Base-by-base conservation (phyloP, 2,888 invertebrate genomes). In the Hemicrepidius hirtus region DNA sequence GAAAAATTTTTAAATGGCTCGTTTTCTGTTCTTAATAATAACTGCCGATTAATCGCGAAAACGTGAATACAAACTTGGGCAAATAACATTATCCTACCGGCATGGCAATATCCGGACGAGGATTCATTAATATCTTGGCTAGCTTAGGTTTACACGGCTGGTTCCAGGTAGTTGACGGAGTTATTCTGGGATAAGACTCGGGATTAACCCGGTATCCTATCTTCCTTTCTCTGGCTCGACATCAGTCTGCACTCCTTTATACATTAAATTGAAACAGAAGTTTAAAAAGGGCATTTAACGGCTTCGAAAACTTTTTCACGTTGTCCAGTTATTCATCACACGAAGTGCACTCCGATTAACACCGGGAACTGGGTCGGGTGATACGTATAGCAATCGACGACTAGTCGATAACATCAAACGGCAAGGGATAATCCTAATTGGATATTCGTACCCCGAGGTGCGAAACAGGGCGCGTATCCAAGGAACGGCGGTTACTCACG, bases 71-170 rank as follows among this genome's bases (percentile, higher is more conserved):
- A 49, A 16, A 46, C 35, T 57, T 46, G 44, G 35, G 40, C 46
- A 49, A 67, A 59, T 16, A 35, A 46, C 57, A 67, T 67, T 67
- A 67, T 59, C 67, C 59, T 67, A 60, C 57, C 57, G 35, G 76
- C 76, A 75, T 71, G 73, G 79, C 79, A 81, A 81, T 82, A 82
- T 82, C 80, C 82, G 80, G 80, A 76, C 72, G 77, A 80, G 80
- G 78, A 79, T 81, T 78, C 80, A 81, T 81, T 80, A 80, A 79
- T 79, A 46, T 57, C 66, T 53, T 44, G 46, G 41, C 46, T 46
- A 67, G 67, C 67, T 67, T 67, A 67, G 28, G 57, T 57, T 44
- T 67, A 67, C 57, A 32, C 67, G 67, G 57, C 24, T 59, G 41
- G 57, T 55, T 67, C 57, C 67, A 67, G 57, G 67, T 67, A 66